Evolutionary conservation across 2,113 vertebrate species (phyloP).

Genomic region (Montifringilla adamsi): DNA sequence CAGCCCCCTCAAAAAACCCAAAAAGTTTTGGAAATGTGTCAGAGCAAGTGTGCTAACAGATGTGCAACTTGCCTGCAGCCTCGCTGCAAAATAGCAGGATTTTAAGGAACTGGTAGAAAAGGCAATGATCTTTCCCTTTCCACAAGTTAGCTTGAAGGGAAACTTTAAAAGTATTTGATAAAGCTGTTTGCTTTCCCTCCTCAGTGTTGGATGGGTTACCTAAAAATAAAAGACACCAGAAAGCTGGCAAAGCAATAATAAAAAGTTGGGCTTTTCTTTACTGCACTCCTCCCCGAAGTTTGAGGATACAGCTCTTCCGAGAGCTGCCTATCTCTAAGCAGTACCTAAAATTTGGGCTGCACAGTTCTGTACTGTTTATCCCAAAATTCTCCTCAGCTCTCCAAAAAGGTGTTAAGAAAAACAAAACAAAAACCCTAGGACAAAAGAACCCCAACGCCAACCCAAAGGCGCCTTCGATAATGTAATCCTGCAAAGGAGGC

Average conservation of each 20-base stretch:
- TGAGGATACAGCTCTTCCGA: background rate
- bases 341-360: background rate
- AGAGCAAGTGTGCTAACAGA: background rate
- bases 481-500: conserved; percentile 7
- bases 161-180: conserved; percentile 34
- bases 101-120: background rate
- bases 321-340: background rate
- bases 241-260: background rate
- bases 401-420: background rate
- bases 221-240: background rate
- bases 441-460: background rate
- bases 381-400: background rate
- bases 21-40: conserved; percentile 15
- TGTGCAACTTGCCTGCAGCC: background rate
- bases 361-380: background rate
- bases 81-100: background rate
- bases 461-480: background rate
- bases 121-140: background rate
- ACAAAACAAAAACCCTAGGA: background rate
- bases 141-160: background rate
- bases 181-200: background rate
- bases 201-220: background rate
- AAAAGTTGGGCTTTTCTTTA: background rate
- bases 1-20: background rate
- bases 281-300: conserved; percentile 26